Evolutionary conservation across 2,888 invertebrate species (phyloP), one percentile per base, ranked within the genome.

Genomic region (Nomada fabriciana): DNA sequence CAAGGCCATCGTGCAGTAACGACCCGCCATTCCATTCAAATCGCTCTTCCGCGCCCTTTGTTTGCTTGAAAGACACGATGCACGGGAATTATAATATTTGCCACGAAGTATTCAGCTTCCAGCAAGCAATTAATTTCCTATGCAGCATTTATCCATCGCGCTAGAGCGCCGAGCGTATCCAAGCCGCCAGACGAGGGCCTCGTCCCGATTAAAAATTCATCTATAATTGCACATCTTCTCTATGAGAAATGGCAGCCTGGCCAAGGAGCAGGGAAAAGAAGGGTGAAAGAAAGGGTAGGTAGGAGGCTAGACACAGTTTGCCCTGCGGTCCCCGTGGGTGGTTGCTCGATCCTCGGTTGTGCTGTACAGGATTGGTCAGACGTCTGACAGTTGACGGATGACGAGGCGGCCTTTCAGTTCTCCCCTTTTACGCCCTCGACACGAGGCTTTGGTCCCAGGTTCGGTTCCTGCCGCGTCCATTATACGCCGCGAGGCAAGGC

Each of bases 351-450:
- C 85, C 90, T 87, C 83, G 89, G 90, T 87, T 89, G 84, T 89
- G 83, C 79, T 86, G 89, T 89, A 88, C 90, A 90, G 93, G 93
- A 94, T 94, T 94, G 94, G 94, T 90, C 89, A 89, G 91, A 89
- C 87, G 92, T 91, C 92, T 92, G 94, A 94, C 94, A 93, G 91
- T 93, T 93, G 94, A 94, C 93, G 93, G 92, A 94, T 94, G 92
- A 94, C 91, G 92, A 93, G 93, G 91, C 93, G 92, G 93, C 93
- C 93, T 91, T 89, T 90, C 88, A 89, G 85, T 88, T 76, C 81
- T 85, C 82, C 83, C 84, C 86, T 82, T 88, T 88, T 87, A 89
- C 93, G 92, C 92, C 92, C 91, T 88, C 90, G 89, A 87, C 86
- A 76, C 75, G 77, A 80, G 82, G 84, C 80, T 76, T 85, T 73